phyloP scores from a whole-genome alignment of 2,797 vertebrate genomes.

The Paguma larvata region DNA sequence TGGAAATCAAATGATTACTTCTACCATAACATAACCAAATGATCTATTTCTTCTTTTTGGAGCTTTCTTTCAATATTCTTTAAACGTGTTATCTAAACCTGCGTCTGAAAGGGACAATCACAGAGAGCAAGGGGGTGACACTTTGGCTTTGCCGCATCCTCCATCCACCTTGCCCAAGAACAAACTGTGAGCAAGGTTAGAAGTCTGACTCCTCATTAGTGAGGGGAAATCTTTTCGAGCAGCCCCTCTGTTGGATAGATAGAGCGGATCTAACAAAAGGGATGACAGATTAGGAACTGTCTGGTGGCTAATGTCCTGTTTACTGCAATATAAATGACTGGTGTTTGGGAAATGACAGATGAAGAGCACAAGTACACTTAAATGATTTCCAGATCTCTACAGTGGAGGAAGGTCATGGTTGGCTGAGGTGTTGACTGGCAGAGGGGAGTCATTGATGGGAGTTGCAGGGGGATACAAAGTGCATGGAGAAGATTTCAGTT shows the following conservation, averaged over 20 bases:
- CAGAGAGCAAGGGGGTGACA: neutral
- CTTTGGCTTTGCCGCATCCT: neutral
- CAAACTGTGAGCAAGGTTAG: constrained; percentile 69
- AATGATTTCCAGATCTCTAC: constrained; percentile 71
- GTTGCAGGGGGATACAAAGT: neutral
- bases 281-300: constrained; percentile 85
- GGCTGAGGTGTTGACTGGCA: constrained; percentile 3
- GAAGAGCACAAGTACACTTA: constrained; percentile 50
- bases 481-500: neutral
- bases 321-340: constrained; percentile 85
- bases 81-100: neutral
- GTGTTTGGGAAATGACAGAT: constrained; percentile 82
- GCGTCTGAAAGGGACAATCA: neutral
- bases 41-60: neutral
- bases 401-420: constrained; percentile 20
- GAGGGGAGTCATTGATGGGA: neutral
- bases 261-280: constrained; percentile 85
- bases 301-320: constrained; percentile 88
- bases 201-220: constrained; percentile 81
- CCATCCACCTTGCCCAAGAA: constrained; percentile 23
- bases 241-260: constrained; percentile 82
- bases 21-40: neutral
- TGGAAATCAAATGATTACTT: neutral
- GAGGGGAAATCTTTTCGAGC: constrained; percentile 78
- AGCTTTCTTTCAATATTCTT: neutral